These are phyloP conservation scores for Dendroctonus valens DNA, from an alignment of 1,140 invertebrate genomes.

Conservation along the genomic window DNA sequence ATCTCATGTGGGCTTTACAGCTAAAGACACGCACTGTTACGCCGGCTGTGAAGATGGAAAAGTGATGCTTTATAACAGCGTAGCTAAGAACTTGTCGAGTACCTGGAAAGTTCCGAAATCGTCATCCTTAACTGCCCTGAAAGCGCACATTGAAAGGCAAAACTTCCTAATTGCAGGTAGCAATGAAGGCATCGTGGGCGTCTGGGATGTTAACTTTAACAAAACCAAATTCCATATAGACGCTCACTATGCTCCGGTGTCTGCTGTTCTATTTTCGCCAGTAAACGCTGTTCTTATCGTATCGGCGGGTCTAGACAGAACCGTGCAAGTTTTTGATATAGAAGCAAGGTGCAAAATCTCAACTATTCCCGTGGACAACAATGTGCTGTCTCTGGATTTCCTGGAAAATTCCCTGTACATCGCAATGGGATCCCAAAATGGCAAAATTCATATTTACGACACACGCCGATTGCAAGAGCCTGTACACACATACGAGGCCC, in stretches of 20 bases:
- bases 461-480: slow-evolving; percentile 41
- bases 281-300: slow-evolving; percentile 42
- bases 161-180: slow-evolving; percentile 43
- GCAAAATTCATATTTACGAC: slow-evolving; percentile 45
- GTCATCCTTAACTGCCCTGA: slow-evolving; percentile 39
- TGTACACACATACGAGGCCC: slow-evolving; percentile 38
- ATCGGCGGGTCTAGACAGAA: slow-evolving; percentile 43
- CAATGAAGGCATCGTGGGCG: slow-evolving; percentile 45
- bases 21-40: slow-evolving; percentile 46
- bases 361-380: slow-evolving; percentile 39
- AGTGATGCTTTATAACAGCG: slow-evolving; percentile 42
- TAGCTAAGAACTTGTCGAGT: slow-evolving; percentile 36
- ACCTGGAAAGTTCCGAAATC: slow-evolving; percentile 44
- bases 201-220: slow-evolving; percentile 47
- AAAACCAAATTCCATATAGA: slow-evolving; percentile 39
- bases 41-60: slow-evolving; percentile 45
- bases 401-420: slow-evolving; percentile 41
- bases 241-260: slow-evolving; percentile 43
- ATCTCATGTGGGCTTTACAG: slow-evolving; percentile 40
- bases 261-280: slow-evolving; percentile 42
- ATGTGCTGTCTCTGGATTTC: slow-evolving; percentile 46
- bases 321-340: slow-evolving; percentile 45
- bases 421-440: slow-evolving; percentile 43
- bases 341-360: slow-evolving; percentile 34
- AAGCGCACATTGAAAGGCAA: slow-evolving; percentile 42